Evolutionary conservation across 2,888 invertebrate species (phyloP).

Genomic region (Nipponacmea schrenckii): DNA sequence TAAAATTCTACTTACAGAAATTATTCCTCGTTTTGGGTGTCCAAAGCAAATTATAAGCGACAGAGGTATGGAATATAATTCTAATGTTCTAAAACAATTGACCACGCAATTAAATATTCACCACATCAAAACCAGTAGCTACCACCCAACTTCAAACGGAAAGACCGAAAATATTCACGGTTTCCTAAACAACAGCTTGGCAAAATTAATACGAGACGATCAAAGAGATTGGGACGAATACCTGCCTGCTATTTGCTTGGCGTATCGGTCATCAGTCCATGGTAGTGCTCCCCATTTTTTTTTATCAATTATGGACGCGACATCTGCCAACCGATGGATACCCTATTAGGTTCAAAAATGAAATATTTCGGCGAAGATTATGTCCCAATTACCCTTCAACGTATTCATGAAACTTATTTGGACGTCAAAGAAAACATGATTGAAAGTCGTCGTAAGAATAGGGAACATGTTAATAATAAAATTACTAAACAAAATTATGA

Average conservation of each 20-base stretch:
- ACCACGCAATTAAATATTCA: slow-evolving; percentile 6
- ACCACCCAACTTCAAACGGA: slow-evolving; percentile 10
- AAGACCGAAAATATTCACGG: slow-evolving; percentile 5
- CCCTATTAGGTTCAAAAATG: not conserved
- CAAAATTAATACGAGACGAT: not conserved
- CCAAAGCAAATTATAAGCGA: not conserved
- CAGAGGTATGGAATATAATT: slow-evolving; percentile 12
- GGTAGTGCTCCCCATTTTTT: slow-evolving; percentile 2
- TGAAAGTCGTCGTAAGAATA: not conserved
- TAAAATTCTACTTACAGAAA: not conserved
- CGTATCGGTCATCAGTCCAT: slow-evolving; percentile 2
- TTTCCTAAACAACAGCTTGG: slow-evolving; percentile 5
- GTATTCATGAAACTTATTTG: not conserved
- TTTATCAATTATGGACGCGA: slow-evolving; percentile 13
- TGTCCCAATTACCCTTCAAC: slow-evolving; percentile 2
- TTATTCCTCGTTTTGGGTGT: not conserved
- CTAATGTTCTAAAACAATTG: not conserved
- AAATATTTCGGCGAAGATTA: too few species aligned
- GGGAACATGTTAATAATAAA: slow-evolving; percentile 1
- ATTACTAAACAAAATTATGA: not conserved
- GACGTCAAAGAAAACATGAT: not conserved
- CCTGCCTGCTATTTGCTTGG: not conserved
- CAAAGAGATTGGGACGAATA: not conserved
- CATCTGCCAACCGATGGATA: not conserved
- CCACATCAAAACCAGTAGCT: not conserved